Evolutionary conservation across 2,888 invertebrate genomes (phyloP).

Genomic region (Matsumyia berberina): DNA sequence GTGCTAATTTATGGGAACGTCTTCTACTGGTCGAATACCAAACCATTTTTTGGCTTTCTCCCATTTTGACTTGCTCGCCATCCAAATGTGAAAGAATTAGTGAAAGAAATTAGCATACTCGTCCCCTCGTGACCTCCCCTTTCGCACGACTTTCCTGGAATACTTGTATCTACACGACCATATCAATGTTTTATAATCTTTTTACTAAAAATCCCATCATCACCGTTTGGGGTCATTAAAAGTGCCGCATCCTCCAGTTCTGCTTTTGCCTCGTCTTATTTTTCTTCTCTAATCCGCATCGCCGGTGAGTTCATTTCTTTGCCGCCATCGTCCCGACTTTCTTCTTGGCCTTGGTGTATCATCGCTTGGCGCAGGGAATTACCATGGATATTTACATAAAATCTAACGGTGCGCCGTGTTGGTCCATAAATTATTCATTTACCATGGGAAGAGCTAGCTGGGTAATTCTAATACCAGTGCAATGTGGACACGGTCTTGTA

Average conservation of each 20-base stretch:
- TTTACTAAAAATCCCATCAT: conserved; percentile 65
- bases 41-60: conserved; percentile 11
- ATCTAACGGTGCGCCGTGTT: conserved; percentile 68
- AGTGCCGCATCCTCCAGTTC: conserved; percentile 50
- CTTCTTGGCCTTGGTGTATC: conserved; percentile 2
- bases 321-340: no score
- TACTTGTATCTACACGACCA: conserved; percentile 37
- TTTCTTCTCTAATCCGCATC: conserved; percentile 9
- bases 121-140: conserved; percentile 28
- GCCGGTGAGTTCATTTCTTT: conserved; percentile 1
- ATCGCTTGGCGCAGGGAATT: conserved; percentile 40
- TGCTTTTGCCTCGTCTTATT: background rate
- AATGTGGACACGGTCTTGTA: conserved; percentile 9
- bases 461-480: background rate
- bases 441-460: conserved; percentile 5
- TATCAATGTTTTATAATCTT: conserved; percentile 71
- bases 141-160: conserved; percentile 26
- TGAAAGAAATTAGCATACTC: conserved; percentile 26
- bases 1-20: conserved; percentile 28
- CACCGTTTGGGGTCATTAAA: conserved; percentile 74
- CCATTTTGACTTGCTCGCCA: background rate
- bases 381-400: conserved; percentile 72
- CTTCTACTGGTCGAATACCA: conserved; percentile 2
- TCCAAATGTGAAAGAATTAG: background rate
- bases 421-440: conserved; percentile 75